Evolutionary conservation across 2,113 vertebrate species (phyloP), one percentile per base, ranked within the genome.

Genomic region (Kryptolebias marmoratus): DNA sequence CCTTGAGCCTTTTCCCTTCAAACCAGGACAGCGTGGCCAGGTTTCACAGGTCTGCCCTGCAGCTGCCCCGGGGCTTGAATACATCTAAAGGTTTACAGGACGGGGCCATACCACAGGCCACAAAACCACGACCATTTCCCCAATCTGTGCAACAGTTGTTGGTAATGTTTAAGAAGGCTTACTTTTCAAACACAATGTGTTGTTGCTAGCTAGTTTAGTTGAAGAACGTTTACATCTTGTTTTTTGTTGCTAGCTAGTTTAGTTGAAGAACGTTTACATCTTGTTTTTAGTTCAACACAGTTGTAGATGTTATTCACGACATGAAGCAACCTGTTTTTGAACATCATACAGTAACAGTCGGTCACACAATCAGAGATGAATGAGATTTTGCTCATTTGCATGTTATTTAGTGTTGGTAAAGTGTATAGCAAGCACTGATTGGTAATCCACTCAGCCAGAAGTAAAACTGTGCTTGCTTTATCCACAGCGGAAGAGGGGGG

Each of bases 21-120:
- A 92, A 91, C 79, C 79, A 69, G 88, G 90, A 86, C 82, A 70
- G 83, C 70, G 71, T 78, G 88, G 80, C 87, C 83, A 65, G 83
- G 87, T 89, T 94, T 93, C 92, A 93, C 84, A 92, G 93, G 85
- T 79, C 88, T 77, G 88, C 92, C 93, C 92, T 39, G 76, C 87
- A 89, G 93, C 90, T 71, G 89, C 92, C 93, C 90, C 11, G 71
- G 87, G 92, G 93, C 93, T 81, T 90, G 92, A 94, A 94, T 94
- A 90, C 90, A 91, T 91, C 84, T 78, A 63, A 65, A 71, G 88
- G 89, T 90, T 92, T 89, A 90, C 81, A 73, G 85, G 80, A 66
- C 42, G 72, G 44, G 44, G 71, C 48, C 71, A 64, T 64, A 71
- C 77, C 79, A 16, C 85, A 47, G 64, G 54, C 80, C 80, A 79